Conservation (phyloP, 2,888 invertebrate genomes). For the Lottia scabra region DNA sequence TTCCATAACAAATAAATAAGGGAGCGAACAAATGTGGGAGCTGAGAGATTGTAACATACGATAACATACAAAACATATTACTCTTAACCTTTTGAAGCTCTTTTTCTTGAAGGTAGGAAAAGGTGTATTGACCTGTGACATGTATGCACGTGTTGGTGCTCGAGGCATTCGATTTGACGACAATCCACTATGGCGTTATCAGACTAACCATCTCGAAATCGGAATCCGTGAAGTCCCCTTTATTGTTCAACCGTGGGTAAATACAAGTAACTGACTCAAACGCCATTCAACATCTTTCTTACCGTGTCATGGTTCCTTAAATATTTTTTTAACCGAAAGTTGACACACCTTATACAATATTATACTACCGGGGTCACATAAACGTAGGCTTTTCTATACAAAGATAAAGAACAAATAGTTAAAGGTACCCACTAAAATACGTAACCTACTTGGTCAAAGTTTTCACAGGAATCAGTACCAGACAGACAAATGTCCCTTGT, state of each 20-base stretch:
- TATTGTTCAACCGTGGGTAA: slow-evolving; percentile 4
- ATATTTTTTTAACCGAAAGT: no score
- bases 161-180: slow-evolving; percentile 4
- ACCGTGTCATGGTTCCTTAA: no score
- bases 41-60: neutral
- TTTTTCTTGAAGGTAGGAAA: neutral
- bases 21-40: slow-evolving; percentile 1
- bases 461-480: no score
- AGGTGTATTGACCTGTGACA: slow-evolving; percentile 4
- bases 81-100: neutral
- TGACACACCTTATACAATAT: no score
- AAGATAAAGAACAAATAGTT: no score
- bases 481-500: no score
- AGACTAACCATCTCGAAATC: neutral
- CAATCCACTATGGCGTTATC: neutral
- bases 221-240: neutral
- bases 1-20: neutral
- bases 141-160: slow-evolving; percentile 7
- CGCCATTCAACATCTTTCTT: neutral
- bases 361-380: no score
- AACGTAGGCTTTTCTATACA: no score
- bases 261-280: neutral
- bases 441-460: no score
- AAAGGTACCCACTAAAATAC: no score
- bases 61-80: slow-evolving; percentile 3